Evolutionary conservation across 2,888 invertebrate species (phyloP).

Genomic region (Hydriomena furcata): DNA sequence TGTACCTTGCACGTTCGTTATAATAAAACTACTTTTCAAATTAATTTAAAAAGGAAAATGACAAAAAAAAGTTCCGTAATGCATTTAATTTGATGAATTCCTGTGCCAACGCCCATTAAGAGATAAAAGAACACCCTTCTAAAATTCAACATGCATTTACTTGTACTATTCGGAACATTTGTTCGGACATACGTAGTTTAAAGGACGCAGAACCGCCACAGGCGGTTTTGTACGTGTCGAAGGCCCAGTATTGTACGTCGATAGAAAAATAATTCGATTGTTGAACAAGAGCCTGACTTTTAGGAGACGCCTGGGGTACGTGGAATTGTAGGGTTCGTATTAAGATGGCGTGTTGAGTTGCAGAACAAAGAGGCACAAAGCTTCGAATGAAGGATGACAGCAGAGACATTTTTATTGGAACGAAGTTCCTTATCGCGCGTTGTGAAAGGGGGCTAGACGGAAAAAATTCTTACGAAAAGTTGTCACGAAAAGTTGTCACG

Average conservation of each 20-base stretch:
- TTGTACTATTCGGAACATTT: conserved; percentile 11
- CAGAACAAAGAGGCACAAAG: not conserved
- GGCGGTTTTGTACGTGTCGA: conserved; percentile 50
- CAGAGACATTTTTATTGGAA: no score
- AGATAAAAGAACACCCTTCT: conserved; percentile 11
- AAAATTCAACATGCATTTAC: conserved; percentile 12
- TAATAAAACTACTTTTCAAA: no score
- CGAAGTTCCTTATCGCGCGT: no score
- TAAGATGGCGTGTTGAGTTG: not conserved
- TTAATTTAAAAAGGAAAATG: no score
- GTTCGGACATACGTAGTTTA: conserved; percentile 26
- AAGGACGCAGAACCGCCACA: conserved; percentile 54
- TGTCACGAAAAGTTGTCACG: no score
- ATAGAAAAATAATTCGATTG: conserved; percentile 47
- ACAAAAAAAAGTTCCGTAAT: no score
- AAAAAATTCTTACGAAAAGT: no score
- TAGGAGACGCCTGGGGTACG: conserved; percentile 38
- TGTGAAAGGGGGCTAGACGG: no score
- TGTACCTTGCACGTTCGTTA: no score
- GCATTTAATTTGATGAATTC: conserved; percentile 8
- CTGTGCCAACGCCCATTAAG: conserved; percentile 13
- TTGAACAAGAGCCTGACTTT: conserved; percentile 42
- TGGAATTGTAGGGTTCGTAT: conserved; percentile 12
- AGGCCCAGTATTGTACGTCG: conserved; percentile 41
- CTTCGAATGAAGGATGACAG: no score